phyloP scores from a whole-genome alignment of 2,888 invertebrate genomes.

The Ophion slaviceki region DNA sequence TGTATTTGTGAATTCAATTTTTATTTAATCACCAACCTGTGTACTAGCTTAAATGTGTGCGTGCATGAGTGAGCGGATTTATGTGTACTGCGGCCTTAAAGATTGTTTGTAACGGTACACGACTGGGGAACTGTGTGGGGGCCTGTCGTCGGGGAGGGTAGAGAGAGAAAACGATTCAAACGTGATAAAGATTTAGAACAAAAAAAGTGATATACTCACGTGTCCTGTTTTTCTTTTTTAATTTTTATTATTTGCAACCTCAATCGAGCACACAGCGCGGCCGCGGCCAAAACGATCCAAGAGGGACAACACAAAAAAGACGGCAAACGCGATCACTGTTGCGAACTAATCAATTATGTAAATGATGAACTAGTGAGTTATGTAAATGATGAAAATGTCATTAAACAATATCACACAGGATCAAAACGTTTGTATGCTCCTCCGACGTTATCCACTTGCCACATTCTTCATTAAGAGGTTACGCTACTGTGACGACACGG shows the following conservation, averaged over 20 bases:
- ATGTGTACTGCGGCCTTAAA: slow-evolving; percentile 73
- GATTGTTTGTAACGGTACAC: slow-evolving; percentile 71
- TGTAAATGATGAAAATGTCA: slow-evolving; percentile 73
- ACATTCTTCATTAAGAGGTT: too few species aligned
- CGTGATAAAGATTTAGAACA: slow-evolving; percentile 21
- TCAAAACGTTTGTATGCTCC: background rate
- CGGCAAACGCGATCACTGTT: slow-evolving; percentile 55
- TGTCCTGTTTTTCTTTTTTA: slow-evolving; percentile 16
- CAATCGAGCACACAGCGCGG: slow-evolving; percentile 43
- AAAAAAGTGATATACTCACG: slow-evolving; percentile 19
- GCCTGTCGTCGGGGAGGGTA: slow-evolving; percentile 15
- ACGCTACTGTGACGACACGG: too few species aligned
- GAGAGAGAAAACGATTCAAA: slow-evolving; percentile 24
- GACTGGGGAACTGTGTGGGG: slow-evolving; percentile 42
- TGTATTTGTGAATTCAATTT: slow-evolving; percentile 52
- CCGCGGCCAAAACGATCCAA: slow-evolving; percentile 37
- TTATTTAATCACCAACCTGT: slow-evolving; percentile 59
- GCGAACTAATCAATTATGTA: slow-evolving; percentile 61
- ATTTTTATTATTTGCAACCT: background rate
- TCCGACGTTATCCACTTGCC: background rate
- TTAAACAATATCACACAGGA: slow-evolving; percentile 72
- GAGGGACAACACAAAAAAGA: slow-evolving; percentile 45
- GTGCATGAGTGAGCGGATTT: slow-evolving; percentile 43
- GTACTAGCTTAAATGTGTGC: slow-evolving; percentile 68
- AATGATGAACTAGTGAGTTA: slow-evolving; percentile 65